A percentile compares a stretch with the other conserved stretches of the same genome.
phyloP scores from a whole-genome alignment of 2,888 invertebrate species.

The Dasysyrphus albostriatus region DNA sequence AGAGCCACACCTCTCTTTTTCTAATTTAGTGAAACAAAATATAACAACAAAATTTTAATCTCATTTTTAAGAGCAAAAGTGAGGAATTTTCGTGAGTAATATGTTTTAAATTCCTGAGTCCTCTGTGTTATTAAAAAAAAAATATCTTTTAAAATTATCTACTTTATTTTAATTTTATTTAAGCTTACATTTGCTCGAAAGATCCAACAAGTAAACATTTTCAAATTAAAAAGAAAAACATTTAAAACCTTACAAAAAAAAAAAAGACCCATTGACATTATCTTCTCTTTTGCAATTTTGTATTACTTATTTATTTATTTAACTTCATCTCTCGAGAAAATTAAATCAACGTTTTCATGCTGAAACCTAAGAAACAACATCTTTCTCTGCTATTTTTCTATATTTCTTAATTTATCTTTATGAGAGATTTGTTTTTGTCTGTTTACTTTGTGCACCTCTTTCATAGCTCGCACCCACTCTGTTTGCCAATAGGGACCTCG shows the following conservation, averaged over 20 bases:
- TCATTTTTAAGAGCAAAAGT: no score
- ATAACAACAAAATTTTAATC: no score
- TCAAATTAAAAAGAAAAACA: slow-evolving; percentile 18
- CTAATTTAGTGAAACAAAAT: no score
- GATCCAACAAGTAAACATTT: slow-evolving; percentile 48
- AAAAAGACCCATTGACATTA: slow-evolving; percentile 31
- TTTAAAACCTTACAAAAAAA: slow-evolving; percentile 14
- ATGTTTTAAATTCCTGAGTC: no score
- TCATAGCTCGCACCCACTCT: slow-evolving; percentile 29
- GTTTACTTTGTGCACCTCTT: slow-evolving; percentile 57
- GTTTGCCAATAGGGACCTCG: slow-evolving; percentile 17
- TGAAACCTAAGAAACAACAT: slow-evolving; percentile 9
- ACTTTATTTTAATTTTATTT: neutral
- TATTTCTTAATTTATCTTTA: slow-evolving; percentile 54
- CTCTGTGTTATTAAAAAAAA: neutral
- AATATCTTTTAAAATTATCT: neutral
- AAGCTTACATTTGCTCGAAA: neutral
- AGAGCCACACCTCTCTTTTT: no score
- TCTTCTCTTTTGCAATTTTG: slow-evolving; percentile 36
- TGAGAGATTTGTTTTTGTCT: slow-evolving; percentile 43
- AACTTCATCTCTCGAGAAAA: slow-evolving; percentile 26
- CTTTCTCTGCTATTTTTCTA: slow-evolving; percentile 8
- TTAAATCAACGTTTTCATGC: slow-evolving; percentile 24
- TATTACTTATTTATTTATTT: neutral
- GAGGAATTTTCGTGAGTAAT: no score